Evolutionary conservation across 2,797 vertebrate genomes (phyloP).

Genomic region (Pangasius djambal): DNA sequence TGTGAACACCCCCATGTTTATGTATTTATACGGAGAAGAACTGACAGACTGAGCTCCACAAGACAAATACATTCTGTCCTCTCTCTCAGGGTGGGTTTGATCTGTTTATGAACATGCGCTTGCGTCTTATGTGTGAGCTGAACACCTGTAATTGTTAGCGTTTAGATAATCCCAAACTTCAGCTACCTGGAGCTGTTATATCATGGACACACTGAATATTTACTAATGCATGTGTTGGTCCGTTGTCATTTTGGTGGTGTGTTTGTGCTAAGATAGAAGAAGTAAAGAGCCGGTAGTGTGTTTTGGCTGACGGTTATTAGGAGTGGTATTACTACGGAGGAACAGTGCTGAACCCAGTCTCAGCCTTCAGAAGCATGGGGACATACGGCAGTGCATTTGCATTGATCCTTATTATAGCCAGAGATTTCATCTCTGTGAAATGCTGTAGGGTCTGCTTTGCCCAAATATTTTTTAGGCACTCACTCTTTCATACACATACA

Average conservation of each 20-base stretch:
- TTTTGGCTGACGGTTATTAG: conserved; percentile 22
- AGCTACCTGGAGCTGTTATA: conserved; percentile 12
- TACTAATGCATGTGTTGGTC: not conserved
- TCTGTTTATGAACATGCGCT: not conserved
- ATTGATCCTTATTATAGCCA: conserved; percentile 78
- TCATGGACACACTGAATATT: not conserved
- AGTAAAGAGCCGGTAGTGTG: conserved; percentile 4
- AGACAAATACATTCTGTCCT: conserved; percentile 9
- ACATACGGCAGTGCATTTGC: conserved; percentile 75
- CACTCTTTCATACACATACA: not conserved
- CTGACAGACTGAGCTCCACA: conserved; percentile 20
- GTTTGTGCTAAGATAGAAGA: not conserved
- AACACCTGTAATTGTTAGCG: conserved; percentile 35
- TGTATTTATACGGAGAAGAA: conserved; percentile 25
- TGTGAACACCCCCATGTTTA: conserved; percentile 25
- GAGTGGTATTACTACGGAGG: conserved; percentile 5
- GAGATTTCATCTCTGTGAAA: conserved; percentile 69
- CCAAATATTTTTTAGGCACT: conserved; percentile 53
- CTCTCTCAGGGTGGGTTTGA: conserved; percentile 11
- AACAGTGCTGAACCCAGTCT: conserved; percentile 52
- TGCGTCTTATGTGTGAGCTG: conserved; percentile 8
- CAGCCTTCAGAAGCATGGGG: conserved; percentile 61
- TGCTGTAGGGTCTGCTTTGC: conserved; percentile 48
- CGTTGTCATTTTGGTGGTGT: not conserved
- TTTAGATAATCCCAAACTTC: conserved; percentile 36